A percentile compares a stretch with the other conserved stretches of the same genome.
These are phyloP conservation scores for Trissolcus basalis DNA, from an alignment of 1,140 invertebrate species.

Conservation along the genomic window DNA sequence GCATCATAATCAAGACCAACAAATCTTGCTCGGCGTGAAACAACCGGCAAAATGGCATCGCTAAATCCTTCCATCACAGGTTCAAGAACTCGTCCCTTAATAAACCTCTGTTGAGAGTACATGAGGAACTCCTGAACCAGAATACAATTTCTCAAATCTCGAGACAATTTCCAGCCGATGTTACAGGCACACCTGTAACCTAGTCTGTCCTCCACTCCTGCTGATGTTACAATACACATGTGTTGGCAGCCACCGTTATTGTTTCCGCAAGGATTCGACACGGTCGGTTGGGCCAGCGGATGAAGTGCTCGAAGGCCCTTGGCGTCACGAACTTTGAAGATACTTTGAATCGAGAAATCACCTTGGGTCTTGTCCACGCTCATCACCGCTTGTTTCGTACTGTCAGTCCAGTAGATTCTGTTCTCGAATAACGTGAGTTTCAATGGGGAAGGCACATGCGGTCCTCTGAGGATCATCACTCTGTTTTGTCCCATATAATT, in stretches of 20 bases:
- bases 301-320: conserved; percentile 90
- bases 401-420: conserved; percentile 95
- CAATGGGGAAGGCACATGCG: conserved; percentile 90
- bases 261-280: conserved; percentile 91
- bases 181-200: conserved; percentile 96
- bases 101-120: conserved; percentile 97
- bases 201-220: conserved; percentile 84
- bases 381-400: conserved; percentile 95
- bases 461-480: conserved; percentile 86
- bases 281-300: conserved; percentile 83
- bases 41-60: conserved; percentile 94
- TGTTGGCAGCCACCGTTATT: conserved; percentile 96
- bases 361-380: conserved; percentile 92
- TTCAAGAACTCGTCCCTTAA: conserved; percentile 94
- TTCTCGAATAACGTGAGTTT: conserved; percentile 93
- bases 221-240: conserved; percentile 94
- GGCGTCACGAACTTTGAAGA: conserved; percentile 90
- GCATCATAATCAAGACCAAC: conserved; percentile 98
- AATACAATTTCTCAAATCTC: conserved; percentile 89
- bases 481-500: conserved; percentile 93
- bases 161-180: conserved; percentile 88
- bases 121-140: conserved; percentile 94
- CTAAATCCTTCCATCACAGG: conserved; percentile 93
- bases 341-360: conserved; percentile 83
- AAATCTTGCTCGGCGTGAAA: conserved; percentile 92